Conservation (phyloP, 1,140 invertebrate genomes). For the Cepaea nemoralis region DNA sequence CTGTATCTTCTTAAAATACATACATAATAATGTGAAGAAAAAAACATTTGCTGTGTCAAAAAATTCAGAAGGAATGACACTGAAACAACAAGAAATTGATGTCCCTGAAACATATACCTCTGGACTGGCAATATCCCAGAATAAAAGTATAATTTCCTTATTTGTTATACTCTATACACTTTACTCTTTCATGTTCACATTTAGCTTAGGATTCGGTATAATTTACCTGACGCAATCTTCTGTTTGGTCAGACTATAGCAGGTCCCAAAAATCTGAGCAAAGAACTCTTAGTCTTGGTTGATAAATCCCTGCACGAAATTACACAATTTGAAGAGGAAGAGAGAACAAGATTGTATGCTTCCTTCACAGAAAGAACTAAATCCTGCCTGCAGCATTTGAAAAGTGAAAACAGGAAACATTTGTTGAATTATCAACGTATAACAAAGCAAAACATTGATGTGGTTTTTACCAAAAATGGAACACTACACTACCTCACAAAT, state of each 20-base stretch:
- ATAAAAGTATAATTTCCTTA: conserved; percentile 44
- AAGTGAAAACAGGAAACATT: conserved; percentile 45
- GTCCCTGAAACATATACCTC: too few relatives aligned
- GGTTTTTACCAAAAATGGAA: conserved; percentile 52
- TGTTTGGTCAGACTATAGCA: conserved; percentile 46
- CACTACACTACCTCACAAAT: conserved; percentile 42
- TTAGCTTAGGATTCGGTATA: conserved; percentile 54
- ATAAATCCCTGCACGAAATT: conserved; percentile 50
- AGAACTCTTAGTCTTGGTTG: conserved; percentile 45
- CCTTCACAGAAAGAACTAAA: conserved; percentile 49
- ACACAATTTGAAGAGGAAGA: conserved; percentile 53
- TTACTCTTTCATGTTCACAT: conserved; percentile 61
- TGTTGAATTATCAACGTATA: conserved; percentile 39
- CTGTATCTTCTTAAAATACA: conserved; percentile 1
- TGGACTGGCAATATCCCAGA: conserved; percentile 21
- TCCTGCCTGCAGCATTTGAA: conserved; percentile 58
- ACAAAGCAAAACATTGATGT: conserved; percentile 44
- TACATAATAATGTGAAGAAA: conserved; percentile 25
- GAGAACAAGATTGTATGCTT: conserved; percentile 46
- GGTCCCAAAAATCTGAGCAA: conserved; percentile 49
- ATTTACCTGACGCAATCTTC: conserved; percentile 54
- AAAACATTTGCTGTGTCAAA: background rate
- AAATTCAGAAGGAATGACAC: background rate
- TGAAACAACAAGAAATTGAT: background rate
- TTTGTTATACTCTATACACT: conserved; percentile 56